phyloP scores from a whole-genome alignment of 2,797 vertebrate genomes.

The Synanceia verrucosa region DNA sequence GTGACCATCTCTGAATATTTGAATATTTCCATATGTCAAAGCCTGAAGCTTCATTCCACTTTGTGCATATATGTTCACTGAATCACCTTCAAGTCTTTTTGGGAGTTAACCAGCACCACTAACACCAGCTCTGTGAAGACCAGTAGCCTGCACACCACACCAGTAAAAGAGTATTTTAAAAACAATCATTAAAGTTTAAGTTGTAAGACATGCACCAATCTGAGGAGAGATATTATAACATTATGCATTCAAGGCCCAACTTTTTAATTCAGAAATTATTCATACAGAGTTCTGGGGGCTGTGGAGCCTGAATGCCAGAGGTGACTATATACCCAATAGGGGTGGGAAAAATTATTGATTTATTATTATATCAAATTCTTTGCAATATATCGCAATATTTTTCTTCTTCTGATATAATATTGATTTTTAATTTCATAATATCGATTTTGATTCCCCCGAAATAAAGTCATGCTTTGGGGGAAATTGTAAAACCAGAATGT shows the following conservation, averaged over 20 bases:
- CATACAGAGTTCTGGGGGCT: not conserved
- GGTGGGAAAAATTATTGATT: too few relatives aligned
- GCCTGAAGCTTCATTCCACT: not conserved
- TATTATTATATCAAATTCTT: too few relatives aligned
- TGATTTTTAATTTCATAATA: too few relatives aligned
- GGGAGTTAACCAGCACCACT: not conserved
- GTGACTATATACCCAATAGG: too few relatives aligned
- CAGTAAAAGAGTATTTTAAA: not conserved
- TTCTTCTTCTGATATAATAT: too few relatives aligned
- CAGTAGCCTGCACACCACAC: not conserved
- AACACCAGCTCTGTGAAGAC: not conserved
- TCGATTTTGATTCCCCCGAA: too few relatives aligned
- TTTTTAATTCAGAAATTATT: conserved; percentile 4
- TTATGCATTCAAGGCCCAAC: not conserved
- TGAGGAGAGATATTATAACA: not conserved
- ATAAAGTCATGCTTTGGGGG: too few relatives aligned
- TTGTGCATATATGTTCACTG: not conserved
- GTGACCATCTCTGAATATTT: too few relatives aligned
- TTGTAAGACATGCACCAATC: not conserved
- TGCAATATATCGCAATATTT: too few relatives aligned
- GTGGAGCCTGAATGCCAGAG: not conserved
- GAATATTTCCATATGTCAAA: not conserved
- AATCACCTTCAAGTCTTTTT: not conserved
- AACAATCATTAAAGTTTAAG: not conserved
- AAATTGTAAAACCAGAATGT: too few relatives aligned